Conservation (phyloP, 2,113 vertebrate species). For the Dipodomys spectabilis region DNA sequence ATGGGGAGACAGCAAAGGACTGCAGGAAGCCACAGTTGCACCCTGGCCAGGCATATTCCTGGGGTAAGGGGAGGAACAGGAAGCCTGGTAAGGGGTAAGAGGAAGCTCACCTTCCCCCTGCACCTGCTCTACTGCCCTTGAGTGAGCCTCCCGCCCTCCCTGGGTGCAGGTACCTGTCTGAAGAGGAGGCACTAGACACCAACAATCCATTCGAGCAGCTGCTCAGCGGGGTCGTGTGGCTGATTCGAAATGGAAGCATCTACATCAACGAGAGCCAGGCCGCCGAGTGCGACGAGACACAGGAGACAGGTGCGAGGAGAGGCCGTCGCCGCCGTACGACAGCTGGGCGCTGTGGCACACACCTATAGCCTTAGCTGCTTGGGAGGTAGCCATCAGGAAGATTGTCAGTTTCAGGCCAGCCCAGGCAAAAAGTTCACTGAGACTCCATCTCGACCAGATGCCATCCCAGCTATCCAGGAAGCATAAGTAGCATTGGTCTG, state of each 20-base stretch:
- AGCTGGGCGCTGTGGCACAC: no score
- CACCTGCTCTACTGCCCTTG: neutral
- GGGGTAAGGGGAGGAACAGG: neutral
- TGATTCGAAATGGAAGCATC: constrained; percentile 91
- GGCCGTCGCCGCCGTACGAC: neutral
- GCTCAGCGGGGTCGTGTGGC: constrained; percentile 95
- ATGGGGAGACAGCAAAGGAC: neutral
- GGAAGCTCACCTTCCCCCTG: no score
- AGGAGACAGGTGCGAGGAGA: constrained; percentile 89
- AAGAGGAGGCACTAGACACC: constrained; percentile 91
- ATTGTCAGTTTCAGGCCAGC: no score
- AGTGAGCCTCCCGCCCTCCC: constrained; percentile 18
- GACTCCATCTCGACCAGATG: no score
- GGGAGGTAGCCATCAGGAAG: no score
- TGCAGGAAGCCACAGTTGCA: neutral
- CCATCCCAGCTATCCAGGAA: no score
- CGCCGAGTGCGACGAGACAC: constrained; percentile 89
- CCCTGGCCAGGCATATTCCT: neutral
- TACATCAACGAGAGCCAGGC: constrained; percentile 91
- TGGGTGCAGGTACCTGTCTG: constrained; percentile 92
- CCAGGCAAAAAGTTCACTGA: no score
- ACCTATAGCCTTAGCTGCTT: no score
- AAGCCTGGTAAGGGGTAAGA: neutral
- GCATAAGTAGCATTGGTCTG: no score
- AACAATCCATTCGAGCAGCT: constrained; percentile 95